phyloP scores from a whole-genome alignment of 2,888 invertebrate genomes.

The Scaptomyza reducta region DNA sequence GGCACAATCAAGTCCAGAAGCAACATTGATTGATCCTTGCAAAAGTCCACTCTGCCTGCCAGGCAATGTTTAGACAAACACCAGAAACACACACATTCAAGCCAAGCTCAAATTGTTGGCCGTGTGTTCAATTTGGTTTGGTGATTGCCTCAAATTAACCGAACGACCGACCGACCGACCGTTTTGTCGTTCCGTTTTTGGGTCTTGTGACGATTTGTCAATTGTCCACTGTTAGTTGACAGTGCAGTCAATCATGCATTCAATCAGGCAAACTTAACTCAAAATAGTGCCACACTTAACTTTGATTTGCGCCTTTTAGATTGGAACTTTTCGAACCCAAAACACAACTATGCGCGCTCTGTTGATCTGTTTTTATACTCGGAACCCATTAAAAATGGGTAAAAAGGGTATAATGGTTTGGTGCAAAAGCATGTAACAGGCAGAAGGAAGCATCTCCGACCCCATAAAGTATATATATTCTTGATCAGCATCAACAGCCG shows the following conservation, averaged over 20 bases:
- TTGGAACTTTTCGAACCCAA: constrained; percentile 65
- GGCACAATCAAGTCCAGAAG: constrained; percentile 9
- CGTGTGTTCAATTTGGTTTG: constrained; percentile 61
- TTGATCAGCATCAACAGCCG: too few species aligned
- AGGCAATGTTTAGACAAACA: constrained; percentile 23
- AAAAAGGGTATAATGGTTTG: too few species aligned
- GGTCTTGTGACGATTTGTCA: constrained; percentile 60
- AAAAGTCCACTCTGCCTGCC: constrained; percentile 24
- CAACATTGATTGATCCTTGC: constrained; percentile 63
- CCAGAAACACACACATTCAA: constrained; percentile 4
- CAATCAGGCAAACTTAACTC: constrained; percentile 60
- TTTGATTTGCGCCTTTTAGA: constrained; percentile 74
- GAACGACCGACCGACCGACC: constrained; percentile 53
- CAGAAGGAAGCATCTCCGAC: too few species aligned
- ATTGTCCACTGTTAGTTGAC: constrained; percentile 53
- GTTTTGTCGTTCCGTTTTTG: constrained; percentile 42
- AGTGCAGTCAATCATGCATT: constrained; percentile 69
- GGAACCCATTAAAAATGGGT: too few species aligned
- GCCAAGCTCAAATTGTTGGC: constrained; percentile 26
- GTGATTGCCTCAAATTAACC: constrained; percentile 76
- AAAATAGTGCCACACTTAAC: constrained; percentile 63
- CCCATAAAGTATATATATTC: too few species aligned
- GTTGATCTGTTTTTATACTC: constrained; percentile 60
- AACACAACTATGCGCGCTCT: too few species aligned
- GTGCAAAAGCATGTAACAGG: too few species aligned